These are phyloP conservation scores for Tolmerus cingulatus DNA, from an alignment of 2,888 invertebrate species.

Conservation along the genomic window DNA sequence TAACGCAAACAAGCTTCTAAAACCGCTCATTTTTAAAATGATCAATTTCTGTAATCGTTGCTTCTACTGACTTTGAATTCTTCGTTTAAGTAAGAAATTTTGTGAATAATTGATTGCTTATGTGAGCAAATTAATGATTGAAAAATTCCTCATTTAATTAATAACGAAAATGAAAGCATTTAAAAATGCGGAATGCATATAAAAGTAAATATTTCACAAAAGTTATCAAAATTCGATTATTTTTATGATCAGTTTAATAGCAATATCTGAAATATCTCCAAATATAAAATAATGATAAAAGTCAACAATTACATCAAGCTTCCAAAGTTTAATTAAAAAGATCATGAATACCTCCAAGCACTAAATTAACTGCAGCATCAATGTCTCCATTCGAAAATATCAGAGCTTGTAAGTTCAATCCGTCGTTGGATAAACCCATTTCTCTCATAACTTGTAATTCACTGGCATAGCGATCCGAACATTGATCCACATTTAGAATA, in stretches of 20 bases:
- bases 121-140: no score
- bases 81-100: no score
- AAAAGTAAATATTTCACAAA: not conserved
- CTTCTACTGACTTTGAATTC: no score
- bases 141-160: no score
- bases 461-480: conserved; percentile 60
- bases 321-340: conserved; percentile 7
- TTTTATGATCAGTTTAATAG: not conserved
- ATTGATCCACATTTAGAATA: not conserved
- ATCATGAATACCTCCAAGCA: conserved; percentile 66
- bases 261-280: not conserved
- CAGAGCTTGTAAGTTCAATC: conserved; percentile 84
- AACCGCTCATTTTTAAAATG: no score
- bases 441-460: conserved; percentile 86
- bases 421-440: conserved; percentile 87
- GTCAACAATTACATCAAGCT: not conserved
- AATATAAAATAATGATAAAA: not conserved
- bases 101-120: no score
- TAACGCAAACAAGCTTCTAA: no score
- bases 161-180: no score
- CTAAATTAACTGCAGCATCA: conserved; percentile 88
- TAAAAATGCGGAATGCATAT: not conserved
- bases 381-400: conserved; percentile 82
- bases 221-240: not conserved
- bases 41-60: no score